phyloP scores from a whole-genome alignment of 2,113 vertebrate genomes.

The Neogobius melanostomus region DNA sequence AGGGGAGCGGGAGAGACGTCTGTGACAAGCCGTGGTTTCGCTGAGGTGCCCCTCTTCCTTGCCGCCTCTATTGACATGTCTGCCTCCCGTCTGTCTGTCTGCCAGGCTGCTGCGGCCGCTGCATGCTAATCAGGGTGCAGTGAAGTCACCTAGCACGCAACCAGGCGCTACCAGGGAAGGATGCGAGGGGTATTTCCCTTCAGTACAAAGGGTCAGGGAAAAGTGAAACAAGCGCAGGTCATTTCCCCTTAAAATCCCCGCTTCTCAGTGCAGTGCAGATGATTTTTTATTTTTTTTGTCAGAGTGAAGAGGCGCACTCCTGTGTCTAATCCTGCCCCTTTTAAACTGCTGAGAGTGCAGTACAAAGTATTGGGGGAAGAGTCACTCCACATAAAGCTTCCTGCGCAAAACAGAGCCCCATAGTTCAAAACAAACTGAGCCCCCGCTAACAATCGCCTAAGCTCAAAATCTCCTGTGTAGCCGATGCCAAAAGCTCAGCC shows the following conservation, averaged over 20 bases:
- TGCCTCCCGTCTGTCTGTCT: conserved; percentile 39
- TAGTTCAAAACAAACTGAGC: conserved; percentile 55
- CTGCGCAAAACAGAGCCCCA: conserved; percentile 41
- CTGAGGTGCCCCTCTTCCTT: conserved; percentile 40
- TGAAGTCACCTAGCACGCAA: conserved; percentile 33
- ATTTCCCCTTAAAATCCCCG: conserved; percentile 62
- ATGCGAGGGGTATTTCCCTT: conserved; percentile 35
- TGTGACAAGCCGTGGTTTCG: conserved; percentile 41
- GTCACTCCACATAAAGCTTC: conserved; percentile 44
- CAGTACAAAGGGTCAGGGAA: conserved; percentile 25
- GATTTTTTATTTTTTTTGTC: conserved; percentile 25
- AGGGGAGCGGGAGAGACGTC: conserved; percentile 47
- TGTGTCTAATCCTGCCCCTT: conserved; percentile 66
- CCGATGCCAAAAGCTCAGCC: conserved; percentile 17
- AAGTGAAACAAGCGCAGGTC: conserved; percentile 58
- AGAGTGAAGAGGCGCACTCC: conserved; percentile 49
- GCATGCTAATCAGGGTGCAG: conserved; percentile 64
- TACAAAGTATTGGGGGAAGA: conserved; percentile 42
- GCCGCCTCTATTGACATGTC: conserved; percentile 59
- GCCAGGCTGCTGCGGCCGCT: conserved; percentile 44
- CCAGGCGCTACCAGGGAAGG: conserved; percentile 26
- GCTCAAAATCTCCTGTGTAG: conserved; percentile 52
- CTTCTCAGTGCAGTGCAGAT: conserved; percentile 61
- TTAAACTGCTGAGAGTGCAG: conserved; percentile 64
- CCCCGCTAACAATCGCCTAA: conserved; percentile 51